These are phyloP conservation scores for Euura lappo DNA, from an alignment of 1,140 invertebrate genomes.

Conservation along the genomic window DNA sequence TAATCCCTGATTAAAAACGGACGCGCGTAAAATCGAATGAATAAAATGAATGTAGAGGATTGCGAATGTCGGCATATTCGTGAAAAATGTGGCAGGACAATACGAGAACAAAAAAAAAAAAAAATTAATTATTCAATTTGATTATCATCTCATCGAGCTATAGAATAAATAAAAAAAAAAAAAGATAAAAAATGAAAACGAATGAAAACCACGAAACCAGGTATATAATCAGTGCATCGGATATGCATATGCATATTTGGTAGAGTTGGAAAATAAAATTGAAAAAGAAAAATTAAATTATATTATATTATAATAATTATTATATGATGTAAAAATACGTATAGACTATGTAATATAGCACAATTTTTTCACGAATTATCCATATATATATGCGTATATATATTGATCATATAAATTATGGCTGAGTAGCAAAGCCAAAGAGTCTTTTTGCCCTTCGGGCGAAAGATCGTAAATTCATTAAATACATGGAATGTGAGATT, in stretches of 20 bases:
- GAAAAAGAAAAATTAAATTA: neutral
- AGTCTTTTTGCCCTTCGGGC: neutral
- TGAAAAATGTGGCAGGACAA: conserved; percentile 3
- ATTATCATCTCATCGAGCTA: neutral
- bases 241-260: too few species aligned
- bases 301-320: neutral
- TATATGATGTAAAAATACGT: neutral
- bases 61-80: neutral
- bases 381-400: neutral
- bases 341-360: neutral
- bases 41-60: too few species aligned
- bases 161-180: too few species aligned
- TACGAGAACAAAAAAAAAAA: neutral
- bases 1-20: too few species aligned
- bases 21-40: too few species aligned
- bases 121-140: neutral
- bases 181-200: too few species aligned
- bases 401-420: neutral
- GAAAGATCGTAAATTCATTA: neutral
- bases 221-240: too few species aligned
- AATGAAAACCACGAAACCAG: too few species aligned
- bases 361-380: neutral
- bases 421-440: conserved; percentile 1
- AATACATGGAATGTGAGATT: neutral
- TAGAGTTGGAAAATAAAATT: neutral